A percentile compares a stretch with the other conserved stretches of the same genome.
Evolutionary conservation across 2,797 vertebrate species (phyloP).

Genomic region (Hydrolagus colliei): DNA sequence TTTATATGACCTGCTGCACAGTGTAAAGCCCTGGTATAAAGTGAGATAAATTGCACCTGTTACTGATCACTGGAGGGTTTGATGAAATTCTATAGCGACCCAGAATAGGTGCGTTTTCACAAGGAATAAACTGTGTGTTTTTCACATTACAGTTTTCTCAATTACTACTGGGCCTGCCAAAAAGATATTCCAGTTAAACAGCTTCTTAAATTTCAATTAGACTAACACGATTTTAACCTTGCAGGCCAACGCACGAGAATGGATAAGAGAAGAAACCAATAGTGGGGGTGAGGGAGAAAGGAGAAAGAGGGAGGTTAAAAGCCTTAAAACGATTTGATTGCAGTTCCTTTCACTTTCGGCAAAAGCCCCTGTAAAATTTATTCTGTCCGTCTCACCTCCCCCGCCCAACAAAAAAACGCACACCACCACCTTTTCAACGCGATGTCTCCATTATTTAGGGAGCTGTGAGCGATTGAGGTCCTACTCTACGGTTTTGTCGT

Average conservation of each 20-base stretch:
- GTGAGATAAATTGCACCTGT: constrained; percentile 30
- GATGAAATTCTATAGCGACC: constrained; percentile 30
- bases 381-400: too few relatives aligned
- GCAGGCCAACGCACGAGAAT: background rate
- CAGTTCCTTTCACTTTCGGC: too few relatives aligned
- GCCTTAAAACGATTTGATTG: too few relatives aligned
- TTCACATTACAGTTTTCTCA: constrained; percentile 5
- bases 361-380: too few relatives aligned
- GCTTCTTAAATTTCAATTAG: constrained; percentile 23
- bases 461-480: background rate
- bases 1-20: constrained; percentile 25
- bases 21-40: constrained; percentile 27
- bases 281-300: too few relatives aligned
- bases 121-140: constrained; percentile 3
- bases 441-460: background rate
- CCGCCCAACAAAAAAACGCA: background rate
- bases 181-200: constrained; percentile 1
- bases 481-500: background rate
- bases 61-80: constrained; percentile 32
- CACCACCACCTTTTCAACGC: too few relatives aligned
- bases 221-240: constrained; percentile 14
- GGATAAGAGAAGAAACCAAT: too few relatives aligned
- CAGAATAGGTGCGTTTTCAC: constrained; percentile 1
- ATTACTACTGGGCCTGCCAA: constrained; percentile 9
- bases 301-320: too few relatives aligned